Conservation (phyloP, 1,140 invertebrate species). For the Drosophila asahinai region DNA sequence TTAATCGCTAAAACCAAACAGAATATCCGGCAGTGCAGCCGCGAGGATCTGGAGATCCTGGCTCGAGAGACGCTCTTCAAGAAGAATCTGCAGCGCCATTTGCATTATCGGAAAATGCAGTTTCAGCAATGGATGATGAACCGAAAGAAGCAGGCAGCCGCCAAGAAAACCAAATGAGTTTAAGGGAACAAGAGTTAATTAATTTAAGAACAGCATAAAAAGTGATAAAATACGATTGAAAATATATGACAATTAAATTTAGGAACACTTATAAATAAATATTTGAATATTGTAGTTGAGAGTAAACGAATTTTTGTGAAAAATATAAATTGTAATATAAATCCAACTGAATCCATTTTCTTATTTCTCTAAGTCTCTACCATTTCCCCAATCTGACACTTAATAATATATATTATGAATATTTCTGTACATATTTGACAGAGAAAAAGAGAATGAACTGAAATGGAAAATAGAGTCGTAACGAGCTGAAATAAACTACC, state of each 20-base stretch:
- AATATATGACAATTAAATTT: neutral
- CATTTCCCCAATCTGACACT: neutral
- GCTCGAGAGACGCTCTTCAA: slow-evolving; percentile 68
- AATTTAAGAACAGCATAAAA: slow-evolving; percentile 22
- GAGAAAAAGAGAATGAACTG: neutral
- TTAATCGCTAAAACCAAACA: slow-evolving; percentile 62
- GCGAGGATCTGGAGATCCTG: slow-evolving; percentile 68
- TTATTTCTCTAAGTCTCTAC: too few species aligned
- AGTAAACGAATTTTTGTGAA: too few species aligned
- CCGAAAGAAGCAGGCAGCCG: slow-evolving; percentile 28
- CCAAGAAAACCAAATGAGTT: neutral
- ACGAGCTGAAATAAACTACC: neutral
- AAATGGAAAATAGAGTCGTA: neutral
- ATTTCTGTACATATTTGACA: neutral
- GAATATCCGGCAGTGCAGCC: slow-evolving; percentile 60
- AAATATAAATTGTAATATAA: neutral
- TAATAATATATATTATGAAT: neutral
- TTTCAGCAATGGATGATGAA: slow-evolving; percentile 44
- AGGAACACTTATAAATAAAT: slow-evolving; percentile 1
- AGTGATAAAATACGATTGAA: slow-evolving; percentile 28
- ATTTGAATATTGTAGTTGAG: too few species aligned
- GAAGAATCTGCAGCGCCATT: slow-evolving; percentile 58
- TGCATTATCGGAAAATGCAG: slow-evolving; percentile 64
- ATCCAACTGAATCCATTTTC: neutral
- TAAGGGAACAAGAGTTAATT: neutral